A percentile compares a stretch with the other conserved stretches of the same genome.
phyloP scores from a whole-genome alignment of 2,888 invertebrate species.

The Agriopis leucophaearia region DNA sequence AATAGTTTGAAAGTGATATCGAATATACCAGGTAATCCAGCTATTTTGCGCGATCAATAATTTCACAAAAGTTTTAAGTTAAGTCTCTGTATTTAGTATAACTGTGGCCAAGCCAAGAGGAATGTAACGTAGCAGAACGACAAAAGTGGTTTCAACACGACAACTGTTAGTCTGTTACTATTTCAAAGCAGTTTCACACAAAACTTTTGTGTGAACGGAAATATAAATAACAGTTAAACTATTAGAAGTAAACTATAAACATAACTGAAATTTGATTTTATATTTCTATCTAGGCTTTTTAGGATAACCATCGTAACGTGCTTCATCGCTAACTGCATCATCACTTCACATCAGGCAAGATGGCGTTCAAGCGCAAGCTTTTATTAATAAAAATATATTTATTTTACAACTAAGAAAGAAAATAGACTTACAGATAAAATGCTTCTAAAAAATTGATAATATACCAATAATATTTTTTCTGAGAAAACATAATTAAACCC shows the following conservation, averaged over 20 bases:
- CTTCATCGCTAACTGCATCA: no score
- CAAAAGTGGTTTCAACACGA: slow-evolving; percentile 20
- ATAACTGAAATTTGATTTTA: background rate
- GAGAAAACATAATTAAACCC: background rate
- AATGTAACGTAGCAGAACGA: slow-evolving; percentile 18
- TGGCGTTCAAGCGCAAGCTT: no score
- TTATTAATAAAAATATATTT: no score
- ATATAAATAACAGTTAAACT: slow-evolving; percentile 6
- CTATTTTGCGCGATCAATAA: background rate
- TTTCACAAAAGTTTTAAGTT: background rate
- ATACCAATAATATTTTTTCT: background rate
- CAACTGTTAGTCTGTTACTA: slow-evolving; percentile 14
- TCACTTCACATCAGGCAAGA: no score
- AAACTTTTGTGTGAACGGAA: slow-evolving; percentile 7
- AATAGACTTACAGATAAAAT: background rate
- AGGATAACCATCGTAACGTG: no score
- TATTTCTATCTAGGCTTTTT: no score
- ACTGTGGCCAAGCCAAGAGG: slow-evolving; percentile 5
- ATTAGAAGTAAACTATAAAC: background rate
- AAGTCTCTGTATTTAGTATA: slow-evolving; percentile 3
- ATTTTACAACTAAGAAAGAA: no score
- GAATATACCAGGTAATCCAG: no score
- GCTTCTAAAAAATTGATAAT: background rate
- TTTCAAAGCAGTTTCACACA: background rate
- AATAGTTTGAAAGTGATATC: no score